Conservation (phyloP, 2,113 vertebrate species). For the Edolisoma coerulescens region DNA sequence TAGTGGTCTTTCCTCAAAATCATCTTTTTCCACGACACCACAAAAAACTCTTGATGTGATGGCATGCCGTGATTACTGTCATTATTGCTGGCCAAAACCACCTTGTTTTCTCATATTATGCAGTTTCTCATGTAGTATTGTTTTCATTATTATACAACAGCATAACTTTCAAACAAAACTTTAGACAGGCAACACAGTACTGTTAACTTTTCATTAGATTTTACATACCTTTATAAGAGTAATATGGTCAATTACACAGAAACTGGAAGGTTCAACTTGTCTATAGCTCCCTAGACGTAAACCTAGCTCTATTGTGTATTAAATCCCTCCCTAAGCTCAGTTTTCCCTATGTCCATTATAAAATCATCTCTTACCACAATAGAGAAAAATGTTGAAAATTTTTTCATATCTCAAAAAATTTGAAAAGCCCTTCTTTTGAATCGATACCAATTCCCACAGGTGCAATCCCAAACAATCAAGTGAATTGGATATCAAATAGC, state of each 20-base stretch:
- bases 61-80: neutral
- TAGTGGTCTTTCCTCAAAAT: neutral
- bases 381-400: rapidly evolving
- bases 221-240: neutral
- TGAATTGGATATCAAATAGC: neutral
- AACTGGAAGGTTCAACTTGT: neutral
- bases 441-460: neutral
- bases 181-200: neutral
- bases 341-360: rapidly evolving
- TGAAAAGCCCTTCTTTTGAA: neutral
- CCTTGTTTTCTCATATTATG: neutral
- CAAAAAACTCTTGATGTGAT: neutral
- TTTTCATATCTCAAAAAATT: neutral
- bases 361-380: neutral
- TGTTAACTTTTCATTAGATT: neutral
- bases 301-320: neutral
- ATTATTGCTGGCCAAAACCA: neutral
- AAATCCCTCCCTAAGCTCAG: neutral
- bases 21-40: neutral
- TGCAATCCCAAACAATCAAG: neutral
- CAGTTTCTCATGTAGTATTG: neutral
- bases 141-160: neutral
- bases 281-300: neutral
- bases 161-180: neutral
- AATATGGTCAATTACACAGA: neutral